A percentile compares a stretch with the other conserved stretches of the same genome.
Evolutionary conservation across 1,140 invertebrate species (phyloP).

Genomic region (Rhyacophila brunnea): DNA sequence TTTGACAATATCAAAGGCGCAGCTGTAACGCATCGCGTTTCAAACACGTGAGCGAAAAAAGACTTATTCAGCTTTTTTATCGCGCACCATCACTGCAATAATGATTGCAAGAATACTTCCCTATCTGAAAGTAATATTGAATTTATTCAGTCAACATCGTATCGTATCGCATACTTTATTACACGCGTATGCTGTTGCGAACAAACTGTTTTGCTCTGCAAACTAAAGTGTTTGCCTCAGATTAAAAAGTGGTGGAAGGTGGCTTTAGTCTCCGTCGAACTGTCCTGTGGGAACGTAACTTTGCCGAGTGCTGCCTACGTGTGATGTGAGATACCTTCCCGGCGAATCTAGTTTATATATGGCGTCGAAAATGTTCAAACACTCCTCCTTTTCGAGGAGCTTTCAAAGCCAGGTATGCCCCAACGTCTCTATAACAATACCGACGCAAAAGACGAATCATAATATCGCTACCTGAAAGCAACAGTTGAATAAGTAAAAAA

Average conservation of each 20-base stretch:
- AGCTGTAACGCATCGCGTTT: too few relatives aligned
- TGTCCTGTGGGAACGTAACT: too few relatives aligned
- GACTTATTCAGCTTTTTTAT: too few relatives aligned
- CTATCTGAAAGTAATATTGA: slow-evolving; percentile 9
- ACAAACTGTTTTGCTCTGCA: background rate
- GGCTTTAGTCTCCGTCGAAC: background rate
- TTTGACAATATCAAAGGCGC: too few relatives aligned
- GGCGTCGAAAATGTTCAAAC: slow-evolving; percentile 27
- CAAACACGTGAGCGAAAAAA: too few relatives aligned
- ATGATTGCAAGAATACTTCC: background rate
- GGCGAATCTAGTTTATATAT: too few relatives aligned
- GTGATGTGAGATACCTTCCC: background rate
- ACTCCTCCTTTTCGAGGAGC: slow-evolving; percentile 27
- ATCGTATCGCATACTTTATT: slow-evolving; percentile 5
- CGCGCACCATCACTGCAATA: too few relatives aligned
- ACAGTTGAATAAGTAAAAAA: too few relatives aligned
- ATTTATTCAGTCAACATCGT: slow-evolving; percentile 13
- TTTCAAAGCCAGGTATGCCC: slow-evolving; percentile 26
- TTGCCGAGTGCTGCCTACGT: background rate
- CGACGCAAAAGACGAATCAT: too few relatives aligned
- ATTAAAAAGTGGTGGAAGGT: background rate
- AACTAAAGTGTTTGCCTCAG: too few relatives aligned
- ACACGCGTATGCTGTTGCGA: slow-evolving; percentile 1
- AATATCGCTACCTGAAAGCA: too few relatives aligned
- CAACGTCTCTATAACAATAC: too few relatives aligned